These are phyloP conservation scores for Mareca strepera DNA, from an alignment of 2,797 vertebrate species.

Conservation along the genomic window DNA sequence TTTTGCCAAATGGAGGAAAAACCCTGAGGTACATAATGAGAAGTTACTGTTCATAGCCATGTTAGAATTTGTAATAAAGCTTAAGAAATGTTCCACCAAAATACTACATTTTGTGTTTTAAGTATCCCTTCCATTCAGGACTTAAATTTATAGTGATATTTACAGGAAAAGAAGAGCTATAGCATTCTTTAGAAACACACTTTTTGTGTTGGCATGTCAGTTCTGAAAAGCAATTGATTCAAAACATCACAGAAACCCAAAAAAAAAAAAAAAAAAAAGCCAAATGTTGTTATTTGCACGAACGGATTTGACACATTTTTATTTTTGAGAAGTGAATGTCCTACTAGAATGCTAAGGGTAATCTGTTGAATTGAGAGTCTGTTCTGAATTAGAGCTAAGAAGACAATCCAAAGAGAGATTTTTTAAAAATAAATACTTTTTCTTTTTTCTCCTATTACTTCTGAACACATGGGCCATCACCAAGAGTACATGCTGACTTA, in stretches of 20 bases:
- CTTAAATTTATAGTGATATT: background rate
- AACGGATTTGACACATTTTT: background rate
- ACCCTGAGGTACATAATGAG: background rate
- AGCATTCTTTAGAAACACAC: background rate
- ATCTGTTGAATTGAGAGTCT: constrained; percentile 1
- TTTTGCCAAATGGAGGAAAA: background rate
- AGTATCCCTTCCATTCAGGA: background rate
- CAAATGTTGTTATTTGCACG: background rate
- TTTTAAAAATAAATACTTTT: background rate
- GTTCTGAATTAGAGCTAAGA: constrained; percentile 15
- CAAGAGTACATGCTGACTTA: background rate
- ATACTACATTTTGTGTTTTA: background rate
- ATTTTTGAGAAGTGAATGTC: background rate
- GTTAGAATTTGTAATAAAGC: background rate
- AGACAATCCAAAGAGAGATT: background rate
- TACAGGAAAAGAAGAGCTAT: background rate
- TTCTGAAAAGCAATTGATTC: background rate
- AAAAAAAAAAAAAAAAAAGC: background rate
- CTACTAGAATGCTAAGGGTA: background rate
- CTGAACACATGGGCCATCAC: background rate
- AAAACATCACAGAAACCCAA: background rate
- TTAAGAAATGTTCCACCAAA: background rate
- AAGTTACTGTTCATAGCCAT: background rate
- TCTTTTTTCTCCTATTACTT: background rate
- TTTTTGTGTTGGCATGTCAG: background rate